Conservation (phyloP, 2,113 vertebrate species). For the Perognathus longimembris region DNA sequence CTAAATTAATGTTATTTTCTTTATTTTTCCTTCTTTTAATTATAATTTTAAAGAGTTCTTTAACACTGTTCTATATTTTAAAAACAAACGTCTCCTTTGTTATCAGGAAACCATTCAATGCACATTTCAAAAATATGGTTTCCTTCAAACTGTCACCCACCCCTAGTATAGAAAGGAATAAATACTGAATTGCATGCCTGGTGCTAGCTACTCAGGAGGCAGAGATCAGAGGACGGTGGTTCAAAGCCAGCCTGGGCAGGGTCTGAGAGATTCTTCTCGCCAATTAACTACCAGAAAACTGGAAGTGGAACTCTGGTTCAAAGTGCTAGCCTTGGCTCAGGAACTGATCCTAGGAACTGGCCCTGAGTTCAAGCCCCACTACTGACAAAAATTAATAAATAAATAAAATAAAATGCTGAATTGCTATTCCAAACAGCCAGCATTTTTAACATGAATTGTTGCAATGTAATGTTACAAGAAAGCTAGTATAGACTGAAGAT, state of each 20-base stretch:
- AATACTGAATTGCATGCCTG: neutral
- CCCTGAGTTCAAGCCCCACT: too few relatives aligned
- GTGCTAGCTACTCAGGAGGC: too few relatives aligned
- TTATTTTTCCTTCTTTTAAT: constrained; percentile 35
- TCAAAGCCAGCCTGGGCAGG: too few relatives aligned
- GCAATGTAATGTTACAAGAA: constrained; percentile 1
- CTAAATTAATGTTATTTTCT: constrained; percentile 1
- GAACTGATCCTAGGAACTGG: too few relatives aligned
- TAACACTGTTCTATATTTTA: too few relatives aligned
- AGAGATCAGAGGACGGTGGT: too few relatives aligned
- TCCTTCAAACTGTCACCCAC: neutral
- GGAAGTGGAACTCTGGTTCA: too few relatives aligned
- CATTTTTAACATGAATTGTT: constrained; percentile 1
- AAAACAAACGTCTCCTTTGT: neutral
- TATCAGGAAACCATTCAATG: neutral
- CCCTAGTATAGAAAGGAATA: neutral
- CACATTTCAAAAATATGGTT: constrained; percentile 2
- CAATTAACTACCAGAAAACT: too few relatives aligned
- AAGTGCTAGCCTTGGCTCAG: too few relatives aligned
- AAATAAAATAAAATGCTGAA: neutral
- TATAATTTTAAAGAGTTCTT: constrained; percentile 41
- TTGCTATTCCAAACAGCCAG: neutral
- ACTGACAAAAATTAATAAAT: too few relatives aligned
- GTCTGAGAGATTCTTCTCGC: too few relatives aligned
- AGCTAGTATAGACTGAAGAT: neutral